These are phyloP conservation scores for Microctonus aethiopoides DNA, from an alignment of 2,888 invertebrate species.

Conservation along the genomic window DNA sequence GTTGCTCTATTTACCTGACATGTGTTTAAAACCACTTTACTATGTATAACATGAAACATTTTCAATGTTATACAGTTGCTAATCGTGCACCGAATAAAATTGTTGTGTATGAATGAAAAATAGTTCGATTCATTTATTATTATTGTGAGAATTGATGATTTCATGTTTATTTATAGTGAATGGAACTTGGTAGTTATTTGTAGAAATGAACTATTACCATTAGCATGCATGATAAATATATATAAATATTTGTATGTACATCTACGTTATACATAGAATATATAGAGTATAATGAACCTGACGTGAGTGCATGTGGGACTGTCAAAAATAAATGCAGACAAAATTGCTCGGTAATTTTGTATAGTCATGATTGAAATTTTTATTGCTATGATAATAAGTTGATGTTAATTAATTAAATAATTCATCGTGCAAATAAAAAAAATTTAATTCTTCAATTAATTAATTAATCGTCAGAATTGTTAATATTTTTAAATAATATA, in stretches of 20 bases:
- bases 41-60: not conserved
- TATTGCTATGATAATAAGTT: too few relatives aligned
- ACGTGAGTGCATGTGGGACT: not conserved
- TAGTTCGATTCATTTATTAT: conserved; percentile 39
- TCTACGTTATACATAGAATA: too few relatives aligned
- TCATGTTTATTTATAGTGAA: not conserved
- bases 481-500: not conserved
- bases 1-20: not conserved
- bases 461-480: not conserved
- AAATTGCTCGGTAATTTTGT: not conserved
- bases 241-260: not conserved
- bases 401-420: not conserved
- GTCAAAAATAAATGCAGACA: not conserved
- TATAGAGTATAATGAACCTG: not conserved
- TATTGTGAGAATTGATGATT: not conserved
- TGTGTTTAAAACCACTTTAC: conserved; percentile 44
- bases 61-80: conserved; percentile 35
- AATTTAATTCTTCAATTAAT: not conserved
- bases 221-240: not conserved
- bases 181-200: not conserved
- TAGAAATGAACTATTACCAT: not conserved
- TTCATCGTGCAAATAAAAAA: not conserved
- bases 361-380: too few relatives aligned
- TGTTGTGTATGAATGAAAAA: not conserved
- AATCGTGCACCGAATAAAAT: conserved; percentile 36